Evolutionary conservation across 2,888 invertebrate genomes (phyloP).

Genomic region (Neoitamus cyanurus): DNA sequence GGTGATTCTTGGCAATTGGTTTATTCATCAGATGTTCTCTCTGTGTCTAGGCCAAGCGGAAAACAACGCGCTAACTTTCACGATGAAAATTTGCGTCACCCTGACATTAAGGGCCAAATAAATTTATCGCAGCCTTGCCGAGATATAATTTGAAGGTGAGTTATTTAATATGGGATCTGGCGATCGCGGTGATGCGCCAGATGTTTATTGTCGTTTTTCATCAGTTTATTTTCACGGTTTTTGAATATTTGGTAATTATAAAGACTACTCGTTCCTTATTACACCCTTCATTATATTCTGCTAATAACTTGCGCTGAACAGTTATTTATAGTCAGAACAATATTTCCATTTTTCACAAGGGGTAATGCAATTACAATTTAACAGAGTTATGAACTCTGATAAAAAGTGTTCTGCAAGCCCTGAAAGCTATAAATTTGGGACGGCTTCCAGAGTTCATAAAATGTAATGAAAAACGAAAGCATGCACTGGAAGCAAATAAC

Average conservation of each 20-base stretch:
- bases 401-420: not conserved
- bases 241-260: not conserved
- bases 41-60: not conserved
- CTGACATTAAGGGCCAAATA: conserved; percentile 8
- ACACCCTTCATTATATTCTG: not conserved
- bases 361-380: not conserved
- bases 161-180: not conserved
- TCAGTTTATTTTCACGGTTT: not conserved
- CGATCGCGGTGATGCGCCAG: not conserved
- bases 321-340: not conserved
- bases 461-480: not conserved
- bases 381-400: not conserved
- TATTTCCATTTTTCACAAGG: not conserved
- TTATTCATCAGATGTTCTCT: not conserved
- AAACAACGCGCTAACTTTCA: not conserved
- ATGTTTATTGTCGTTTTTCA: not conserved
- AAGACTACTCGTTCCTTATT: not conserved
- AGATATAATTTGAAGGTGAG: not conserved
- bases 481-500: not conserved
- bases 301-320: not conserved
- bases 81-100: not conserved
- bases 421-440: not conserved
- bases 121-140: not conserved
- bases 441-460: not conserved
- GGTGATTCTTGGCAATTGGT: not conserved